phyloP scores from a whole-genome alignment of 2,113 vertebrate genomes.

The Candoia aspera region DNA sequence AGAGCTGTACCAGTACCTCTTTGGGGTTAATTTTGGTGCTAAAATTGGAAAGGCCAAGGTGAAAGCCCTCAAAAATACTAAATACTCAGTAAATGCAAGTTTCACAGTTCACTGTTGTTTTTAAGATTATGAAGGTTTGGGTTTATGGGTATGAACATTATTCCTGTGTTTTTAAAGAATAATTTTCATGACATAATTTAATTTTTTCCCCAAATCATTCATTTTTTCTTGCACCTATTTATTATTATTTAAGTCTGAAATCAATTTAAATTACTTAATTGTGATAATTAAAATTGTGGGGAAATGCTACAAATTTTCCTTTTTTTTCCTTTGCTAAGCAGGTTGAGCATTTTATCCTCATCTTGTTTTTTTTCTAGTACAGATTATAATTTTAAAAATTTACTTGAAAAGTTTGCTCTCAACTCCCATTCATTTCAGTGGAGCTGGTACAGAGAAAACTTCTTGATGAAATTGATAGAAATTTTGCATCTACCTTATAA shows the following conservation, averaged over 20 bases:
- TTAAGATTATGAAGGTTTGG: constrained; percentile 74
- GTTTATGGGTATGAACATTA: constrained; percentile 80
- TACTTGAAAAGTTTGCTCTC: not conserved
- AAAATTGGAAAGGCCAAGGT: constrained; percentile 76
- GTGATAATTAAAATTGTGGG: constrained; percentile 67
- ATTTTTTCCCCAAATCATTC: constrained; percentile 71
- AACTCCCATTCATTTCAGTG: not conserved
- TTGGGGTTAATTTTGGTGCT: constrained; percentile 78
- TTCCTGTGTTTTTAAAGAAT: constrained; percentile 76
- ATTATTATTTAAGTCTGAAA: constrained; percentile 72
- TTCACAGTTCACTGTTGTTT: constrained; percentile 78
- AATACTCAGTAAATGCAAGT: constrained; percentile 70
- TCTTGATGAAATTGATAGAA: not conserved
- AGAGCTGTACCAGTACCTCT: constrained; percentile 70
- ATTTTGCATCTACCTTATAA: not conserved
- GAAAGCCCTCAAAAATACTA: constrained; percentile 71
- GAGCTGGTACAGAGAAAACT: not conserved
- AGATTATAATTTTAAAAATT: not conserved
- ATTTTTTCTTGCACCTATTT: constrained; percentile 76
- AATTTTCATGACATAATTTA: constrained; percentile 80
- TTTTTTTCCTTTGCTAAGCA: constrained; percentile 43
- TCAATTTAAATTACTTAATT: constrained; percentile 61
- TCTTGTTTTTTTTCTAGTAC: constrained; percentile 39
- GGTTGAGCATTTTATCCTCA: constrained; percentile 22
- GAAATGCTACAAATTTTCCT: constrained; percentile 48